Evolutionary conservation across 2,888 invertebrate genomes (phyloP), one percentile per base, ranked within the genome.

Genomic region (Chesias legatella): DNA sequence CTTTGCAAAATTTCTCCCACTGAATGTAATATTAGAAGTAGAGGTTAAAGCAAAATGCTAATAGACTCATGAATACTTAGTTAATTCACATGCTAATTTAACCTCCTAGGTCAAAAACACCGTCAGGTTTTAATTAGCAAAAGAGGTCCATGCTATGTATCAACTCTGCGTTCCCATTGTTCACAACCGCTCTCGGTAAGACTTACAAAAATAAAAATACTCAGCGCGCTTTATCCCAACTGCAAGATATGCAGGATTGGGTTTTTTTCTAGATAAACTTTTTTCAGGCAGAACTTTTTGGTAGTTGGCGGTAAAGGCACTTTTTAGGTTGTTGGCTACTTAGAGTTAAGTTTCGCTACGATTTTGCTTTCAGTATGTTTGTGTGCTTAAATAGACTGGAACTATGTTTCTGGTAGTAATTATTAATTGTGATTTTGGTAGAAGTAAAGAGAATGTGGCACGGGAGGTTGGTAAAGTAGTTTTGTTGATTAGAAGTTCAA

Each of bases 71-170:
- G 39, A 43, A 41, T 42, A 38, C 53, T 50, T 26, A 43, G 33
- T 33, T 32, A 35, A 42, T 34, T 33, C 13, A 32, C 43, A 36
- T 44, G 43, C 54, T 53, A 60, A 59, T 59, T 59, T 59, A 56
- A 54, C 57, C 13, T 25, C 39, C 36, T 42, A 35, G 21, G 39
- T 23, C 41, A 35, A 26, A 37, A 45, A 38, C 21, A 38, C 13
- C 25, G 34, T 21, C 48, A 47, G 63, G 73, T 78, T 79, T 79
- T 79, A 78, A 79, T 79, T 79, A 79, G 74, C 65, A 59, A 60
- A 67, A 68, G 70, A 67, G 70, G 61, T 57, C 56, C 54, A 63
- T 40, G 54, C 61, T 59, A 68, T 66, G 65, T 63, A 66, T 71
- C 64, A 68, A 53, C 59, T 49, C 49, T 35, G 33, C 43, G 41